phyloP scores from a whole-genome alignment of 2,888 invertebrate species.

The Melipona beecheii region DNA sequence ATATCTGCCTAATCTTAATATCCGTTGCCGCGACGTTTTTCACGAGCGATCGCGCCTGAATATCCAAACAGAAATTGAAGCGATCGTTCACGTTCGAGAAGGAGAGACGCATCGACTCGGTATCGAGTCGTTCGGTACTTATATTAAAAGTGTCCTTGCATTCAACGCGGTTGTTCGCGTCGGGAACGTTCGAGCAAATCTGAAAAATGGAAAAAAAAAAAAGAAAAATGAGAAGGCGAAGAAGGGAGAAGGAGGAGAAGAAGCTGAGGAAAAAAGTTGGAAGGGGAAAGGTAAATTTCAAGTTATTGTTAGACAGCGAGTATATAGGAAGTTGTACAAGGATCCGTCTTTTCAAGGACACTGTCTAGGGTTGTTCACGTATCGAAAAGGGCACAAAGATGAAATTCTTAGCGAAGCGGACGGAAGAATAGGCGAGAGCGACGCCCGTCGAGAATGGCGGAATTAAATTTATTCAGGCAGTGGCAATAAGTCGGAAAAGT shows the following conservation, averaged over 20 bases:
- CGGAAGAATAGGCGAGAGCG: slow-evolving; percentile 68
- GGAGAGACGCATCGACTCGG: slow-evolving; percentile 32
- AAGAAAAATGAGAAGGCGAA: not conserved
- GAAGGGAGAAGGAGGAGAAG: not conserved
- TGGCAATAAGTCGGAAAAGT: slow-evolving; percentile 81
- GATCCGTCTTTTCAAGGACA: slow-evolving; percentile 39
- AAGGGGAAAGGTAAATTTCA: slow-evolving; percentile 3
- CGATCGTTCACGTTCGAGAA: slow-evolving; percentile 41
- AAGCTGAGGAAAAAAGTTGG: too few species aligned
- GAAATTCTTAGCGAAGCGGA: slow-evolving; percentile 77
- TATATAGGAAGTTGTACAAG: slow-evolving; percentile 19
- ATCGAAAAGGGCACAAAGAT: slow-evolving; percentile 72
- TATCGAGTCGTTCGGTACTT: slow-evolving; percentile 21
- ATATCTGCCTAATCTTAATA: slow-evolving; percentile 46
- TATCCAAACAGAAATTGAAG: slow-evolving; percentile 60
- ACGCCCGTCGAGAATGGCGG: slow-evolving; percentile 74
- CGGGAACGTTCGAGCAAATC: slow-evolving; percentile 16
- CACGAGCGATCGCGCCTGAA: slow-evolving; percentile 59
- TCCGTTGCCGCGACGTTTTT: slow-evolving; percentile 41
- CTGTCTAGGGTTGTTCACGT: slow-evolving; percentile 60
- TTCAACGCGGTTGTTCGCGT: slow-evolving; percentile 38
- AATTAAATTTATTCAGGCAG: slow-evolving; percentile 83
- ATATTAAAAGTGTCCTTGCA: slow-evolving; percentile 43
- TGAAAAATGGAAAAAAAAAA: not conserved
- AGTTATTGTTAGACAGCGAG: slow-evolving; percentile 42